These are phyloP conservation scores for Pseudonaja textilis DNA, from an alignment of 2,113 vertebrate genomes.

Conservation along the genomic window DNA sequence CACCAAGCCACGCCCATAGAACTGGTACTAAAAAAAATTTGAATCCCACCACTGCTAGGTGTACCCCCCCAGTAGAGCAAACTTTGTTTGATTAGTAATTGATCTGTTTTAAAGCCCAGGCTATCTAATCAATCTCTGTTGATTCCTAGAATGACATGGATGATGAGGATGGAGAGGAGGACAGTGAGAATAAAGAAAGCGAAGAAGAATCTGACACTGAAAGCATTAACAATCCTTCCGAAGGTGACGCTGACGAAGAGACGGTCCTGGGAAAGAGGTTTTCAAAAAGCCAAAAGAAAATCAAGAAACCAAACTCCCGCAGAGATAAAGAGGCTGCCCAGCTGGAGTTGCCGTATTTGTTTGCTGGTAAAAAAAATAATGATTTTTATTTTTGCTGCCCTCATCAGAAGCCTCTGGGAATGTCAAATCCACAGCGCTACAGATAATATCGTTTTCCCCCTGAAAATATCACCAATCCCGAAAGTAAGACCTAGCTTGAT, in stretches of 20 bases:
- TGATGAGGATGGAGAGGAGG: slow-evolving; percentile 37
- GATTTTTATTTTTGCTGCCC: not conserved
- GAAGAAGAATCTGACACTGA: slow-evolving; percentile 30
- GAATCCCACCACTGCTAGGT: no score
- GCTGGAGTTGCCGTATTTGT: slow-evolving; percentile 85
- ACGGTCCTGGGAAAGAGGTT: slow-evolving; percentile 55
- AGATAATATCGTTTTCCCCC: not conserved
- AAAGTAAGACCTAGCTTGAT: no score
- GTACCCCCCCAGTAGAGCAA: not conserved
- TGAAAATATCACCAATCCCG: no score
- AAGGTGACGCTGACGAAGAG: slow-evolving; percentile 77
- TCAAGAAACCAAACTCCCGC: slow-evolving; percentile 50
- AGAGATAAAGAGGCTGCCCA: slow-evolving; percentile 63
- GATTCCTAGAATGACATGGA: slow-evolving; percentile 77
- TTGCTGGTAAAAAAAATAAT: slow-evolving; percentile 72
- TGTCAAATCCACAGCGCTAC: not conserved
- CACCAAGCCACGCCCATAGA: no score
- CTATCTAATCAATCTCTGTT: not conserved
- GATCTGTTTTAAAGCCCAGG: not conserved
- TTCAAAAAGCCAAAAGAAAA: slow-evolving; percentile 8
- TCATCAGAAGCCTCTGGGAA: not conserved
- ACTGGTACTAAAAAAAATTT: no score
- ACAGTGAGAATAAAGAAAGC: not conserved
- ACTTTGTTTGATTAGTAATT: not conserved
- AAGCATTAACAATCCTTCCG: slow-evolving; percentile 71